These are phyloP conservation scores for Acanthurus tractus DNA, from an alignment of 2,797 vertebrate species.

Conservation along the genomic window DNA sequence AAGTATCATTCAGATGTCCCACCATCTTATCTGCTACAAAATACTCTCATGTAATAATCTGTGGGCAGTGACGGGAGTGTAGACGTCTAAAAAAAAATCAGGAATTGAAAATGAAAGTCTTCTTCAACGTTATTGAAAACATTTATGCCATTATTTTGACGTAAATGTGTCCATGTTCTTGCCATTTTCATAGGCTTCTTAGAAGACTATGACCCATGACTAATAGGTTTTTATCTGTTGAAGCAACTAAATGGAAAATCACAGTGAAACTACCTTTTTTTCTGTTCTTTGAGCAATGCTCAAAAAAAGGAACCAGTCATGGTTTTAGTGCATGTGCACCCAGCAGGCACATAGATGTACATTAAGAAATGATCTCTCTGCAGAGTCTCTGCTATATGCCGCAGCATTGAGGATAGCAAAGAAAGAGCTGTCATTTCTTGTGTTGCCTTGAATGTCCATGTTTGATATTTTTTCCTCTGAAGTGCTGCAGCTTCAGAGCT, in stretches of 20 bases:
- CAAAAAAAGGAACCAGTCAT: background rate
- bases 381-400: background rate
- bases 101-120: constrained; percentile 12
- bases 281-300: background rate
- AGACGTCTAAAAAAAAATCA: background rate
- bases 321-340: background rate
- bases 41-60: constrained; percentile 16
- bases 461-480: constrained; percentile 34
- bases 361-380: constrained; percentile 1
- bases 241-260: constrained; percentile 11
- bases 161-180: constrained; percentile 11
- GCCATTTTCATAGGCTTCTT: constrained; percentile 17
- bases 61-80: background rate
- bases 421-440: constrained; percentile 7
- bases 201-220: background rate
- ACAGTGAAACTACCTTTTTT: background rate
- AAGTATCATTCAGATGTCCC: constrained; percentile 28
- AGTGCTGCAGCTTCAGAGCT: constrained; percentile 23
- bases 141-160: background rate
- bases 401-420: constrained; percentile 1
- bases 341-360: background rate
- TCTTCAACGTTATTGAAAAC: constrained; percentile 1
- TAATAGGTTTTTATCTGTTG: constrained; percentile 23
- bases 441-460: constrained; percentile 19
- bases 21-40: constrained; percentile 5